Conservation (phyloP, 2,797 vertebrate genomes). For the Periparus ater region DNA sequence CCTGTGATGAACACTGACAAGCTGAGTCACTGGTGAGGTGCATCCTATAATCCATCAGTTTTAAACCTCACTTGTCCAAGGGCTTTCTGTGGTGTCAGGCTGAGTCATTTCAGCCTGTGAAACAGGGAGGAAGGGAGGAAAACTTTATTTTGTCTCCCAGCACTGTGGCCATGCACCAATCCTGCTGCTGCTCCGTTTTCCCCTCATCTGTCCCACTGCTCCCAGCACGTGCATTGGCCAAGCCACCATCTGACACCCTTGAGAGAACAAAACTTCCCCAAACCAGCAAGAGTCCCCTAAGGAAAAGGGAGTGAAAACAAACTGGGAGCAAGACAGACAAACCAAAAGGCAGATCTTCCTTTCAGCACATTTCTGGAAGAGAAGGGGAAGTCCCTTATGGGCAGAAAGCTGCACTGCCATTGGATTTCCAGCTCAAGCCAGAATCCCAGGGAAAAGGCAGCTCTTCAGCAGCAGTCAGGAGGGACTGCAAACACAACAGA, state of each 20-base stretch:
- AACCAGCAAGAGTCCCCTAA: neutral
- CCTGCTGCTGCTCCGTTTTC: neutral
- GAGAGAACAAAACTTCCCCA: neutral
- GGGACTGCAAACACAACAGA: constrained; percentile 21
- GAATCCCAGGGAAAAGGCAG: constrained; percentile 5
- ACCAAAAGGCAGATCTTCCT: constrained; percentile 22
- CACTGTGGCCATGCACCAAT: neutral
- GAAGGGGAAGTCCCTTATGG: neutral
- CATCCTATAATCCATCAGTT: constrained; percentile 26
- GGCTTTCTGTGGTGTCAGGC: neutral
- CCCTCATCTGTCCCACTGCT: neutral
- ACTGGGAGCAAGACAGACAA: neutral
- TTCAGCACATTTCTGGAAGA: constrained; percentile 18
- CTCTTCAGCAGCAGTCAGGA: constrained; percentile 50
- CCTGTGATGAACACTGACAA: neutral
- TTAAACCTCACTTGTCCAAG: neutral
- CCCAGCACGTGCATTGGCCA: neutral
- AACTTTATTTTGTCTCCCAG: neutral
- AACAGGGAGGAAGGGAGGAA: neutral
- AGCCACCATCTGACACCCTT: neutral
- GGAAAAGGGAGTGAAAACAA: neutral
- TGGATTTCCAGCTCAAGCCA: constrained; percentile 13
- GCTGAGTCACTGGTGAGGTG: constrained; percentile 11
- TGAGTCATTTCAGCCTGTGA: constrained; percentile 24
- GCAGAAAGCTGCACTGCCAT: neutral